Base-by-base conservation (phyloP, 2,113 vertebrate genomes). In the Pelodiscus sinensis region DNA sequence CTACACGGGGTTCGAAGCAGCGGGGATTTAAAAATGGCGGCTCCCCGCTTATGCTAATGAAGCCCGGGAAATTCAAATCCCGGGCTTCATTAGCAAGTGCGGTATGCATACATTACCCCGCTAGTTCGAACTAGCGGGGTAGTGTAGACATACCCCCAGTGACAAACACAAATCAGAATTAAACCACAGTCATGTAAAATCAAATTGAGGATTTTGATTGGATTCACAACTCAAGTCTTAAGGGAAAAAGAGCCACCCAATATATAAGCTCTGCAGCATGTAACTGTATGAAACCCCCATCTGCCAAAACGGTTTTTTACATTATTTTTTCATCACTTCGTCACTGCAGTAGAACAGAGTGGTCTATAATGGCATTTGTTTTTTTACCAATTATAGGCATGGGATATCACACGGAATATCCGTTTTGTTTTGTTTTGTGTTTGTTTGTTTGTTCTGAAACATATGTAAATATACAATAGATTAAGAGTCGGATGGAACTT, bases 81-180 rank as follows among this genome's bases (percentile, higher is more conserved):
- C n/a, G n/a, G n/a, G n/a, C n/a, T n/a, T n/a, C n/a, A n/a, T n/a
- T n/a, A n/a, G n/a, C n/a, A n/a, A n/a, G n/a, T n/a, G n/a, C n/a
- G n/a, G n/a, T n/a, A n/a, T n/a, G n/a, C n/a, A n/a, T n/a, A n/a
- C n/a, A n/a, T n/a, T n/a, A n/a, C n/a, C n/a, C n/a, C n/a, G n/a
- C n/a, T n/a, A n/a, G n/a, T n/a, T n/a, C n/a, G n/a, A n/a, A n/a
- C n/a, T n/a, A n/a, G n/a, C n/a, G n/a, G n/a, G n/a, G n/a, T n/a
- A n/a, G n/a, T n/a, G n/a, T n/a, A n/a, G n/a, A n/a, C n/a, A n/a
- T n/a, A n/a, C n/a, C n/a, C n/a, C n/a, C n/a, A n/a, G n/a, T n/a
- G n/a, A 96, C 96, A 96, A 93, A 92, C 38, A 18, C 82, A 88
- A 80, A 96, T 93, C 88, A 86, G 84, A 91, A 90, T 60, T 83